Conservation (phyloP, 2,113 vertebrate genomes). For the Peucedramus taeniatus region DNA sequence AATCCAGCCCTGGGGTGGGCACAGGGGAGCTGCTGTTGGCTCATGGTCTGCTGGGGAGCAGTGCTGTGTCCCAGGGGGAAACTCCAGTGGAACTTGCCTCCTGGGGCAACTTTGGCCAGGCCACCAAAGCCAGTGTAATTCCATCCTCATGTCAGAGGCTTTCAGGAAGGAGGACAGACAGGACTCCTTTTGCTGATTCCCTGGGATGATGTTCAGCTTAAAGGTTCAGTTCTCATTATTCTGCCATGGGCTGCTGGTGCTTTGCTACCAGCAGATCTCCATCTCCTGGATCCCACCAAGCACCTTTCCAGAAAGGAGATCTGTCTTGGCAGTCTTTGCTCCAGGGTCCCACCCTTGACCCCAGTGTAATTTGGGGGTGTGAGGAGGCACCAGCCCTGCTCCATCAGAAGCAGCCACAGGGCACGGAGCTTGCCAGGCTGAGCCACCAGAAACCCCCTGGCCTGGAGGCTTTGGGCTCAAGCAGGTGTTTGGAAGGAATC, state of each 20-base stretch:
- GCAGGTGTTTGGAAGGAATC: constrained; percentile 12
- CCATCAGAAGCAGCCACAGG: neutral
- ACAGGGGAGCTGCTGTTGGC: neutral
- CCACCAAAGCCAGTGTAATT: neutral
- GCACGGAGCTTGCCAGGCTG: neutral
- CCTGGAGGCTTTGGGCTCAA: neutral
- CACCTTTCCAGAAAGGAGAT: neutral
- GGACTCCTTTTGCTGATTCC: neutral
- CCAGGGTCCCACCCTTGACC: neutral
- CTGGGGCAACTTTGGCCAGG: neutral
- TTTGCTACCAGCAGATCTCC: neutral
- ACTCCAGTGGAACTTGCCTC: neutral
- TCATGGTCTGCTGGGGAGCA: neutral
- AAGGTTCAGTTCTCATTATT: neutral
- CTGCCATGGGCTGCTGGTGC: neutral
- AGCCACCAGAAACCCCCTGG: neutral
- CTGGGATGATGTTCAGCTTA: neutral
- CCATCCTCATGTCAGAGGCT: neutral
- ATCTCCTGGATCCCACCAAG: neutral
- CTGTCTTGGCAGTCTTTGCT: neutral
- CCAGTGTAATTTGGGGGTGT: neutral
- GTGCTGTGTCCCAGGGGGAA: accelerated
- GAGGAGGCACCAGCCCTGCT: neutral
- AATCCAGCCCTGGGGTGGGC: neutral
- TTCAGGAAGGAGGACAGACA: neutral